A percentile compares a stretch with the other conserved stretches of the same genome.
Evolutionary conservation across 2,113 vertebrate genomes (phyloP).

Genomic region (Anoplopoma fimbria): DNA sequence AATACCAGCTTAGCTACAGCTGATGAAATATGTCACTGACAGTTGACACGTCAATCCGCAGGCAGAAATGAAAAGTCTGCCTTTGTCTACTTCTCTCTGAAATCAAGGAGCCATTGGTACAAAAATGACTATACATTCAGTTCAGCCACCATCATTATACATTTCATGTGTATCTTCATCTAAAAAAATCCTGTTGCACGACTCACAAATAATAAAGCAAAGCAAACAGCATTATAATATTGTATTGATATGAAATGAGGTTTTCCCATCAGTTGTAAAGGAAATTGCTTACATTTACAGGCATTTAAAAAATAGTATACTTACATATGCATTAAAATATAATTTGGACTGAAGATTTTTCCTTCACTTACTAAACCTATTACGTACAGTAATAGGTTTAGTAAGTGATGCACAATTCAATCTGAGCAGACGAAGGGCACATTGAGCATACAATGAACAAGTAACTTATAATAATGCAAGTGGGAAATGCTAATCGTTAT

Average conservation of each 20-base stretch:
- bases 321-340: neutral
- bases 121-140: neutral
- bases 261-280: neutral
- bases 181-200: neutral
- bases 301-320: neutral
- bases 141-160: neutral
- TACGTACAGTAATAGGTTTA: neutral
- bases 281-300: neutral
- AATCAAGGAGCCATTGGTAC: neutral
- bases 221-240: neutral
- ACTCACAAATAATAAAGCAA: neutral
- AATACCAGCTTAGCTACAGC: neutral
- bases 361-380: neutral
- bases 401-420: neutral
- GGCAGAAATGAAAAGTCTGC: neutral
- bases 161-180: neutral
- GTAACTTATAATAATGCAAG: conserved; percentile 36
- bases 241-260: neutral
- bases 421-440: neutral
- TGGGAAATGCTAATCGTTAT: conserved; percentile 32
- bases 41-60: neutral
- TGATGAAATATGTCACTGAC: neutral
- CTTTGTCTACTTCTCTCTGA: neutral
- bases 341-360: neutral
- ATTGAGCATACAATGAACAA: conserved; percentile 30